Base-by-base conservation (phyloP, 2,888 invertebrate species). In the Oscheius sp. region DNA sequence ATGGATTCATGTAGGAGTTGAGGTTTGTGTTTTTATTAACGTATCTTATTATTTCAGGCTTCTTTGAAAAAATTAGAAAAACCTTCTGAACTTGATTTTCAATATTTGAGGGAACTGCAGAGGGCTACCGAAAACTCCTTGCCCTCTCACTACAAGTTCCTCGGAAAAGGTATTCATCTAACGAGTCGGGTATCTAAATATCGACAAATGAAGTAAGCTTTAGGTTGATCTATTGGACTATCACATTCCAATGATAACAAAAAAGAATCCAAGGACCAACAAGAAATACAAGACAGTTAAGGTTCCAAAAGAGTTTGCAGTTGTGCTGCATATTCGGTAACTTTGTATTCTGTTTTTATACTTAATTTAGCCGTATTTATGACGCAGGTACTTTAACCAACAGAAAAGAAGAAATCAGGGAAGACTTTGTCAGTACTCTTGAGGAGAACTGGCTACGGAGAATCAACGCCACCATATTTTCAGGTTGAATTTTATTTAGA, bases 221-320 rank as follows among this genome's bases (percentile, higher is more conserved):
- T 44, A 59, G 59, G 59, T 59, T 1, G 59, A 59, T 26, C 24
- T 59, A 12, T 30, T 59, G 28, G 59, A 59, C 44, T 44, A 41
- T 17, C 59, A 59, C 28, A 59, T 44, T 30, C 41, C 59, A 4
- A 28, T 59, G 28, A 41, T 30, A 8, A 59, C 41, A n/a, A 8
- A 41, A 5, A 17, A 28, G 14, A 59, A 26, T 9, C 12, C 12
- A 22, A 36, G 30, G 26, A 59, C 44, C 14, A 44, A 22, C 14
- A 17, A 20, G 14, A n/a, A 28, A 9, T 54, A 33, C 20, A 36
- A 54, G 20, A 54, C 33, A 6, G 22, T 54, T 17, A 54, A 17
- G 54, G 54, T 54, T n/a, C 33, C 32, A 17, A 33, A 14, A n/a
- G 33, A 24, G n/a, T 33, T 20, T 5, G 54, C 54, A 4, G 33